Evolutionary conservation across 2,113 vertebrate species (phyloP), one percentile per base, ranked within the genome.

Genomic region (Glaucidium brasilianum): DNA sequence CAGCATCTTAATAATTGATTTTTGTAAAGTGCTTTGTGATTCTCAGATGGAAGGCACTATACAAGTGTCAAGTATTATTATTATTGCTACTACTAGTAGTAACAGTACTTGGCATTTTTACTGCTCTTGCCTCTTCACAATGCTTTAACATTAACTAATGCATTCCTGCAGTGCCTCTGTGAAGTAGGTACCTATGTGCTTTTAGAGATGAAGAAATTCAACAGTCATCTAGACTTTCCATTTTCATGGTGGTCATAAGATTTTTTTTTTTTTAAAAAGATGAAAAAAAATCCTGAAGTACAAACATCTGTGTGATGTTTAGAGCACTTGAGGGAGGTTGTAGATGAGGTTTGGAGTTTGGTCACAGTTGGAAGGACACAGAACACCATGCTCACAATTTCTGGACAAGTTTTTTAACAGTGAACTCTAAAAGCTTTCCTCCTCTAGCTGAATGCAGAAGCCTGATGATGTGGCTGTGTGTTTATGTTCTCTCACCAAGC

Each of bases 1-100:
- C 35, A 84, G 59, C 64, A 88, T 71, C 72, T 89, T 84, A 89
- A 71, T 96, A 94, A 94, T 50, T 84, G 76, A 78, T 94, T 96
- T 94, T 81, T 81, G 50, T 80, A 30, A 92, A 89, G 55, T 77
- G 83, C 29, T 73, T 90, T 85, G 75, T 78, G 79, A 26, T 92
- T 83, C 83, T 88, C 34, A 80, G 63, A 53, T 88, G 86, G 58
- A 89, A 92, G 64, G 37, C 63, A n/a, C 63, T 86, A 35, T 50
- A 32, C 82, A 59, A 81, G 32, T 74, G 88, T 83, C 71, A 94
- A 80, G 30, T 77, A 66, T 47, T 79, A 85, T 74, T 92, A 68
- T 78, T 95, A 71, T 81, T 92, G 60, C 80, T 95, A 39, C 83
- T 71, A 69, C 1, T 32, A 60, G 63, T 53, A 84, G 88, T 66